These are phyloP conservation scores for Pithys albifrons DNA, from an alignment of 2,113 vertebrate species.

Conservation along the genomic window DNA sequence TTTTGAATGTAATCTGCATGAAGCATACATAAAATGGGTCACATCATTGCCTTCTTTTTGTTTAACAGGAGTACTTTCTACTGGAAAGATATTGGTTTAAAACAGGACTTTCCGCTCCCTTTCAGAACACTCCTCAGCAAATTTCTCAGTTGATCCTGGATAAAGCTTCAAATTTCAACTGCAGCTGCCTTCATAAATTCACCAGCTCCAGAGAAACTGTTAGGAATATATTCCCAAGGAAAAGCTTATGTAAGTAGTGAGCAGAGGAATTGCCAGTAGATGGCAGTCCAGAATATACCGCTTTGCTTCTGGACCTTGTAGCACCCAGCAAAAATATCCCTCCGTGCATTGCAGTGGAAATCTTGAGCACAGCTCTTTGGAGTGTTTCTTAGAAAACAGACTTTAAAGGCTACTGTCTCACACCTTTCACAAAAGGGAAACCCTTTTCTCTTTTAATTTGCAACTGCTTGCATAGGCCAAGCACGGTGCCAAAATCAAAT, in stretches of 20 bases:
- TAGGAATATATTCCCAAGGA: background rate
- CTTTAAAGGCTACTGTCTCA: background rate
- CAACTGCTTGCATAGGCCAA: background rate
- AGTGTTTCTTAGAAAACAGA: background rate
- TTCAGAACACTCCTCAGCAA: background rate
- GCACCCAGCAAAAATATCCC: background rate
- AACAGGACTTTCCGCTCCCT: background rate
- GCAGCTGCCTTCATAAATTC: background rate
- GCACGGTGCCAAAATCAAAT: background rate
- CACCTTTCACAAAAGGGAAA: background rate
- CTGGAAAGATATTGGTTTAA: background rate
- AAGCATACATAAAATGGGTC: background rate
- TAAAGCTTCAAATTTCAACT: background rate
- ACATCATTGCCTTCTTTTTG: background rate
- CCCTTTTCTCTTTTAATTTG: background rate
- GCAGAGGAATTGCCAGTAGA: slow-evolving; percentile 38
- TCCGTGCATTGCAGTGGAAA: background rate
- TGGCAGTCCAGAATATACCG: slow-evolving; percentile 45
- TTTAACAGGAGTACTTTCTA: background rate
- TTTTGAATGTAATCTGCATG: background rate
- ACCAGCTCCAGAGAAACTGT: background rate
- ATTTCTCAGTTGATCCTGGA: background rate
- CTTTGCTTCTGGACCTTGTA: background rate
- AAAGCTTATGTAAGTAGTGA: slow-evolving; percentile 24
- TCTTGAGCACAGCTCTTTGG: background rate